phyloP scores from a whole-genome alignment of 2,888 invertebrate species.

The Patella pellucida region DNA sequence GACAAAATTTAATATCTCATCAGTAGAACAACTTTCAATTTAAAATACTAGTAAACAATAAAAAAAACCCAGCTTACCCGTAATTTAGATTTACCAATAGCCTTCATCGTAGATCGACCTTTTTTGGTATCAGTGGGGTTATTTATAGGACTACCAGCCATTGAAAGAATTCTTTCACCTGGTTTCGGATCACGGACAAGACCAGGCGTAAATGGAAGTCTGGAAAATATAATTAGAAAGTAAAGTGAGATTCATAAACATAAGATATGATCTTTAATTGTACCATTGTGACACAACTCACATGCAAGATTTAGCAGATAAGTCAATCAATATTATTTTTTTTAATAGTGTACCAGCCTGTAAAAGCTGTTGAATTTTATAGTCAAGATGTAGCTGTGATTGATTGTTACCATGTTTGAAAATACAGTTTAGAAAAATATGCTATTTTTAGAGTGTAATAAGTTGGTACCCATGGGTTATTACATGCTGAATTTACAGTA shows the following conservation, averaged over 20 bases:
- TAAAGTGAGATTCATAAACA: not conserved
- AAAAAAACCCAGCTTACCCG: not conserved
- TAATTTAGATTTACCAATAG: not conserved
- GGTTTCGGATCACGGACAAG: slow-evolving; percentile 40
- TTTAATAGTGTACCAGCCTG: no score
- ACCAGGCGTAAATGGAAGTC: slow-evolving; percentile 52
- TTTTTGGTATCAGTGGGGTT: not conserved
- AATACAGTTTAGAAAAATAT: no score
- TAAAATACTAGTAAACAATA: no score
- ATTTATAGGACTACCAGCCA: slow-evolving; percentile 48
- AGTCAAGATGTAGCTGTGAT: no score
- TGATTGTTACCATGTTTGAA: no score
- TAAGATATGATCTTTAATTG: not conserved
- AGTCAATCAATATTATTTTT: not conserved
- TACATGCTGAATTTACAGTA: no score
- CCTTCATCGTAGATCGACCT: not conserved
- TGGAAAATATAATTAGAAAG: slow-evolving; percentile 23
- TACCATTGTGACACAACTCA: not conserved
- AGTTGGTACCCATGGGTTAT: no score
- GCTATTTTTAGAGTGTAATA: no score
- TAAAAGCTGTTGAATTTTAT: no score
- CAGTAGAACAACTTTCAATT: no score
- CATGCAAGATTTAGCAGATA: not conserved
- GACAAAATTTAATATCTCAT: no score
- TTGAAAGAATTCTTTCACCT: slow-evolving; percentile 49